Evolutionary conservation across 2,888 invertebrate species (phyloP), one percentile per base, ranked within the genome.

Genomic region (Neoaliturus tenellus): DNA sequence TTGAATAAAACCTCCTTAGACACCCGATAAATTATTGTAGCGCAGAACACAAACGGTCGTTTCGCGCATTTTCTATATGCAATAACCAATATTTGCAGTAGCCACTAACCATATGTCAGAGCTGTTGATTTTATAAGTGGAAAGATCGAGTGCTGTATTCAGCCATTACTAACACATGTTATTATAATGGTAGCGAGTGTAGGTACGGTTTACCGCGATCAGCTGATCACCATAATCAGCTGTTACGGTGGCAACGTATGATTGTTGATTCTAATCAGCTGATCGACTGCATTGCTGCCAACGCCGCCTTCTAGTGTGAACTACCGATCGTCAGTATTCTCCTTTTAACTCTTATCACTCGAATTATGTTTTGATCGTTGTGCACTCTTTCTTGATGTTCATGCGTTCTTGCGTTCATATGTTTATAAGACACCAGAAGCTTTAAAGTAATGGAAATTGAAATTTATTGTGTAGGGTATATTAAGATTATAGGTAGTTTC

Each of bases 41-140:
- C 28, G 51, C 51, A 48, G 1, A 62, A 62, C 62, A 62, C 62
- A 62, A 28, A 31, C 62, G 10, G 5, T 31, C 17, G 31, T 62
- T 62, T 62, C 62, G 62, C 14, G 28, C 20, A 62, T 62, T 28
- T 62, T 62, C 62, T 62, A 62, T 17, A 31, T 31, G 62, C 62
- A 62, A 62, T 62, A 62, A 62, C 62, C 62, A 62, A 62, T 62
- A 62, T 62, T 62, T 62, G 62, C 62, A 62, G 62, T 62, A 69
- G 69, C 20, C 69, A 35, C 23, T 39, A 69, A 69, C 35, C 20
- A 69, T 39, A 69, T 25, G 31, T 23, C 1, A n/a, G 35, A 35
- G 69, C n/a, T 69, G 69, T 69, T 69, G 69, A 69, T 69, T 69
- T 69, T 69, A 69, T 39, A 69, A 69, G 35, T 69, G 35, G 69